Evolutionary conservation across 2,113 vertebrate genomes (phyloP).

Genomic region (Mormyrus iriodes): DNA sequence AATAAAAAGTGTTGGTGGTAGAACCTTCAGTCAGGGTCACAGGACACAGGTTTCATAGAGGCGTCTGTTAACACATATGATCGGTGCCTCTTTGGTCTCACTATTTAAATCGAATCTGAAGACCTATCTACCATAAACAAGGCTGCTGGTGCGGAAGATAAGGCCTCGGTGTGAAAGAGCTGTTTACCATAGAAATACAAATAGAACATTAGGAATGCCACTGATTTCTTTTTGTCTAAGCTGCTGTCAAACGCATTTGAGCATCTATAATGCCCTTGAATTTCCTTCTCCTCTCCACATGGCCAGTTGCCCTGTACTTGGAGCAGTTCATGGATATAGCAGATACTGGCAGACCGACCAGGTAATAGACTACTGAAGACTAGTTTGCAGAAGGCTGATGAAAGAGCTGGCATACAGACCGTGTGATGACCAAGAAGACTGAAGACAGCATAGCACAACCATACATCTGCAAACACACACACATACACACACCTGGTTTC

Average conservation of each 20-base stretch:
- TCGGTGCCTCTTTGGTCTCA: neutral
- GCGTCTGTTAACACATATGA: neutral
- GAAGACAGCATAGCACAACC: neutral
- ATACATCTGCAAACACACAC: neutral
- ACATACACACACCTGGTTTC: neutral
- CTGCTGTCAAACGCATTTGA: neutral
- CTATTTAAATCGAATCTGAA: neutral
- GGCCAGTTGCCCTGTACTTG: neutral
- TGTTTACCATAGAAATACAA: neutral
- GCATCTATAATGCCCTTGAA: neutral
- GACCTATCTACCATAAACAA: neutral
- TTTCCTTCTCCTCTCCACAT: neutral
- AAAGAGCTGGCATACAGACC: neutral
- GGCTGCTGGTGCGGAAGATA: neutral
- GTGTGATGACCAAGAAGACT: neutral
- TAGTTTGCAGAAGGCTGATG: neutral
- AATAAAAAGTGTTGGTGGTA: neutral
- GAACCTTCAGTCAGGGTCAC: neutral
- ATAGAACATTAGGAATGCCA: neutral
- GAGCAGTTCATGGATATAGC: neutral
- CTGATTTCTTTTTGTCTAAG: neutral
- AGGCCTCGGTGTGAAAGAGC: neutral
- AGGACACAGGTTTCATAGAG: neutral
- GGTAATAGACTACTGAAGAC: neutral
- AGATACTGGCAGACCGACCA: neutral